Percentiles rank a stretch among this genome's conserved stretches.
Conservation (phyloP, 2,113 vertebrate genomes). For the Gila orcuttii region DNA sequence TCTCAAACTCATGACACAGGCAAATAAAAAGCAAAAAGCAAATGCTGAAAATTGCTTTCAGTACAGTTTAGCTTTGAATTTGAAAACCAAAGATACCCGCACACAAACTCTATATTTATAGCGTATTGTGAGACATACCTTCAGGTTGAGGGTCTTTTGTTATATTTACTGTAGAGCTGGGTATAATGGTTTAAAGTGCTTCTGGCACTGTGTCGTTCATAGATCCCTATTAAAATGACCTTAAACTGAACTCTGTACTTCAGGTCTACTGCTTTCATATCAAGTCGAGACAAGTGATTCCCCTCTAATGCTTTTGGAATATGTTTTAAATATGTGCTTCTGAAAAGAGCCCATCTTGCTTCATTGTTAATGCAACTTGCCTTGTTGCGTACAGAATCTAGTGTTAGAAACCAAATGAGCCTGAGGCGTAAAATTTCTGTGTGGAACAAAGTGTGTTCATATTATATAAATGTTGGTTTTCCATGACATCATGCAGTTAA, state of each 20-base stretch:
- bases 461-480: not conserved
- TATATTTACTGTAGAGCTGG: not conserved
- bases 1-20: not conserved
- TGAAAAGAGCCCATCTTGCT: constrained; percentile 14
- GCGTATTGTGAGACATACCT: not conserved
- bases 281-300: constrained; percentile 15
- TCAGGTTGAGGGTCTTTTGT: constrained; percentile 7
- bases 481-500: constrained; percentile 16
- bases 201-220: not conserved
- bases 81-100: not conserved
- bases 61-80: not conserved
- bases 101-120: not conserved
- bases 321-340: constrained; percentile 29
- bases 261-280: constrained; percentile 18
- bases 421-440: not conserved
- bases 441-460: not conserved
- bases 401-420: constrained; percentile 29
- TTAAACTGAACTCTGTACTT: constrained; percentile 33
- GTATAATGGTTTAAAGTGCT: constrained; percentile 18
- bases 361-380: constrained; percentile 27
- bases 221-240: constrained; percentile 24
- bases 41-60: not conserved
- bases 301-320: constrained; percentile 10
- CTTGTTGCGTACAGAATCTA: constrained; percentile 18
- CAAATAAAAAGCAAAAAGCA: not conserved